Percentiles rank a stretch among this genome's conserved stretches.
These are phyloP conservation scores for Athetis lepigone DNA, from an alignment of 2,888 invertebrate species.

Conservation along the genomic window DNA sequence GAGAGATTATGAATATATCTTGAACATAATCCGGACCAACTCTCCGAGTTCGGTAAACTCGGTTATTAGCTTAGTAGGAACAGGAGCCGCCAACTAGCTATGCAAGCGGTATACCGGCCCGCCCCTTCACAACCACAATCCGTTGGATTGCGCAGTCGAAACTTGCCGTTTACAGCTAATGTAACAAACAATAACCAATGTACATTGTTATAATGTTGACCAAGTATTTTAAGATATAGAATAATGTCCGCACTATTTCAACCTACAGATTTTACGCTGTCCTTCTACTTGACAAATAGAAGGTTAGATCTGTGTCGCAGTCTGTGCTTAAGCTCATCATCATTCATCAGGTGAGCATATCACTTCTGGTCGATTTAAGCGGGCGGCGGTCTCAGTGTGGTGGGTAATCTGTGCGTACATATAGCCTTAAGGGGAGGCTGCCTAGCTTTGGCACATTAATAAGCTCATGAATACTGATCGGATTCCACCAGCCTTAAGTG, in stretches of 20 bases:
- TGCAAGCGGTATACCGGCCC: slow-evolving; percentile 69
- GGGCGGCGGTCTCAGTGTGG: slow-evolving; percentile 69
- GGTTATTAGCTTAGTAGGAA: slow-evolving; percentile 83
- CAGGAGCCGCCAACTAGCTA: slow-evolving; percentile 68
- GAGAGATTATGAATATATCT: slow-evolving; percentile 53
- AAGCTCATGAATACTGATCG: slow-evolving; percentile 86
- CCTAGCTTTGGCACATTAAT: slow-evolving; percentile 81
- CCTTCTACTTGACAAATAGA: slow-evolving; percentile 7
- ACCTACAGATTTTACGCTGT: background rate
- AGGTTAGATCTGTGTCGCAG: slow-evolving; percentile 28
- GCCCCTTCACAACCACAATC: slow-evolving; percentile 68
- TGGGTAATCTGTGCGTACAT: slow-evolving; percentile 77
- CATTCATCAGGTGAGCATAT: slow-evolving; percentile 79
- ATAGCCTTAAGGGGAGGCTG: slow-evolving; percentile 69
- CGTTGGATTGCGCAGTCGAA: slow-evolving; percentile 63
- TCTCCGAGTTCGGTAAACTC: slow-evolving; percentile 71
- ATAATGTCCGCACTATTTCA: slow-evolving; percentile 20
- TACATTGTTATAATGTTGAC: slow-evolving; percentile 22
- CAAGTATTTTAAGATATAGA: slow-evolving; percentile 13
- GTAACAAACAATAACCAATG: slow-evolving; percentile 27
- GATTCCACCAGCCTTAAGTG: slow-evolving; percentile 62
- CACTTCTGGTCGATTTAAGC: slow-evolving; percentile 86
- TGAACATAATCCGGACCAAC: slow-evolving; percentile 71
- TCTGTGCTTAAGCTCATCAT: slow-evolving; percentile 71
- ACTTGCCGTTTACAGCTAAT: slow-evolving; percentile 54